Base-by-base conservation (phyloP, 2,797 vertebrate species). In the Enteromius paludinosus region DNA sequence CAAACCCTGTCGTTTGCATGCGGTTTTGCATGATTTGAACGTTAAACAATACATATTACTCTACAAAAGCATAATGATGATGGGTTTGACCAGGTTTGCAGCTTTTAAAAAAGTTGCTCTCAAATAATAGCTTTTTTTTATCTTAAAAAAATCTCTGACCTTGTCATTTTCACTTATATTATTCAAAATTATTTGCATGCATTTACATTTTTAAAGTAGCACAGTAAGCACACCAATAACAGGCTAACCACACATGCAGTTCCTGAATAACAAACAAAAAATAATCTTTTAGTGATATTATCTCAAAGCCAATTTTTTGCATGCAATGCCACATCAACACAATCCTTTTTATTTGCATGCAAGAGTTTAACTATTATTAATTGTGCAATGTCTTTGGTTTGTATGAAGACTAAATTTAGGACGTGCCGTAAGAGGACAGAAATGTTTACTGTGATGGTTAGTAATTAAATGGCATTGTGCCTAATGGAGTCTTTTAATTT, bases 401-500 rank as follows among this genome's bases (percentile, higher is more conserved):
- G 43, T 14, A 11, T 73, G 3, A 1, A 45, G 54, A 45, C 56
- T 77, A 77, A 35, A 45, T 64, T 65, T 65, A 74, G 61, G 17
- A 54, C n/a, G 49, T 52, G 15, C 28, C 43, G 15, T 64, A 30
- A 61, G 38, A 18, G 68, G 18, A 72, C 43, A 71, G 15, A 18
- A 49, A 72, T 81, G 69, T 81, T 52, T 20, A 52, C 66, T 61
- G 66, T 10, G 66, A 59, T 71, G 56, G 79, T 38, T 81, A 52
- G 70, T 81, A 72, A 80, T 68, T 45, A 79, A 74, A 56, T 68
- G 71, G 45, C 71, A 30, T 70, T 30, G 33, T 43, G 52, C 72
- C 78, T 81, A 74, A 73, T 81, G 61, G 70, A 81, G 45, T 49
- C 69, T 54, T 74, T 81, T 81, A 28, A 52, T 81, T 72, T 64